Evolutionary conservation across 2,888 invertebrate species (phyloP), one percentile per base, ranked within the genome.

Genomic region (Oxycera nigricornis): DNA sequence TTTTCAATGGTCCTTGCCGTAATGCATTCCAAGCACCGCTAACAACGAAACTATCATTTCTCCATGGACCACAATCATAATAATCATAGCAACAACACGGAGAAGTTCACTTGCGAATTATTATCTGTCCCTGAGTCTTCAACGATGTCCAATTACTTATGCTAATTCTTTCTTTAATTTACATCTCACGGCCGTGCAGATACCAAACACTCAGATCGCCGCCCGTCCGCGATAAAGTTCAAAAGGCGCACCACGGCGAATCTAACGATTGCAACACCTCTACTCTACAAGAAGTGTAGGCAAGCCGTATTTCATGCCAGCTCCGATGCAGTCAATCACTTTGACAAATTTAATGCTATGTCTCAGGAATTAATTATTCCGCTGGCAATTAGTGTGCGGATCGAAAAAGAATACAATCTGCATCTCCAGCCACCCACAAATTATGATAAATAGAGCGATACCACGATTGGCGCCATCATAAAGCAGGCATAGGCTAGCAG

Each of bases 391-490:
- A 70, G 70, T 70, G 6, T 35, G 30, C 20, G 55, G 68, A 70
- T n/a, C n/a, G 55, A 22, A 70, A 52, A 52, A 52, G 70, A 70
- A 31, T 28, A 70, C 26, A 55, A 70, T 30, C 11, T 70, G 55
- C 39, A 65, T 65, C 39, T 65, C 65, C 52, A 52, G 30, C 70
- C 70, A 70, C 70, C 70, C 55, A 70, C 70, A 70, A 52, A 30
- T 70, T 70, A 70, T 70, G 70, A 70, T 55, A 70, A 70, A 70
- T 70, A 55, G 70, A 55, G 55, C 30, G 31, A 55, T 70, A 70
- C 31, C 70, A 70, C 70, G 70, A 70, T 70, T 70, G 70, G 70
- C 70, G 70, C 70, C 70, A 70, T 70, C 70, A 55, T 70, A 52
- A 70, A 55, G 17, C n/a, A 52, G n/a, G n/a, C n/a, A n/a, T n/a